Base-by-base conservation (phyloP, 2,888 invertebrate genomes). In the Drosophila pegasa region DNA sequence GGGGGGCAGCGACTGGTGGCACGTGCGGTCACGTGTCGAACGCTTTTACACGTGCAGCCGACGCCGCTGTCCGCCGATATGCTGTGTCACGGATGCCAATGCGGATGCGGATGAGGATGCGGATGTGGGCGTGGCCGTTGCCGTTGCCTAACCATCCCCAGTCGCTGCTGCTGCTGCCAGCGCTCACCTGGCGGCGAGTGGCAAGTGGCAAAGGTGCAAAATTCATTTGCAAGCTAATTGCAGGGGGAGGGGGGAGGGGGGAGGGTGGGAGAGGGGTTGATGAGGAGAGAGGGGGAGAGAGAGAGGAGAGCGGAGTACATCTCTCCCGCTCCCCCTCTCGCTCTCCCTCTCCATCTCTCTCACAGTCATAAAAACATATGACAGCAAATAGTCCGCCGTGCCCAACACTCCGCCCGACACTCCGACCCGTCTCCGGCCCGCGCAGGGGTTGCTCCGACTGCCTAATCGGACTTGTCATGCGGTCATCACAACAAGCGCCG, bases 1-100 rank as follows among this genome's bases (percentile, higher is more conserved):
- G 47, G 37, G 33, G 22, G 8, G 10, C 60, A 60, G 31, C 59
- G 45, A 43, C 56, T 64, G 60, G 57, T 65, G 68, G 52, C 86
- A 89, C 90, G 89, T 86, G 89, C 81, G 71, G 83, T 68, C 89
- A 89, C 90, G 89, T 89, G 89, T 74, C 89, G 78, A 78, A 71
- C 78, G 71, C 70, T 73, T 67, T 71, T 78, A 89, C 88, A 89
- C 89, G 89, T 89, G 89, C 83, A 71, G 60, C 71, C 37, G 45
- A 27, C 37, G 47, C 38, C 33, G 50, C 68, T 61, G 41, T 20
- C 56, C 56, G 69, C 56, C 56, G 69, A 60, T 66, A 56, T 40
- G 71, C 65, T 33, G 27, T 48, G 70, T 70, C 66, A 66, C 59
- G 73, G 77, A 73, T 78, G 69, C 71, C 69, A 51, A 54, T 50